A percentile compares a stretch with the other conserved stretches of the same genome.
phyloP scores from a whole-genome alignment of 2,888 invertebrate species.

The Drosophila ezoana region DNA sequence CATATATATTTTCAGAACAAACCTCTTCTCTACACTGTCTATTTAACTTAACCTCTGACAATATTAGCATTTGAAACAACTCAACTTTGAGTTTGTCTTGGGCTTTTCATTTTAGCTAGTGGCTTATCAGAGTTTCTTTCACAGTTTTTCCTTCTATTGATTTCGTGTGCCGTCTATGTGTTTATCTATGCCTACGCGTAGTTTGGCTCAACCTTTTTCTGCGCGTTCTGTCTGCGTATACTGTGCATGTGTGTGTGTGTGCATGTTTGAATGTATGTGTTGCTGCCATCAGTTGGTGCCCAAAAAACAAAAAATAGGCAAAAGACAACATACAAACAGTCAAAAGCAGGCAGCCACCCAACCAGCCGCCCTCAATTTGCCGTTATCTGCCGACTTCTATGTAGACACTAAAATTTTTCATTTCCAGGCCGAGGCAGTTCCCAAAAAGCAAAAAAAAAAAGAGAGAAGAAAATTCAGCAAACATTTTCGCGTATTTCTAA shows the following conservation, averaged over 20 bases:
- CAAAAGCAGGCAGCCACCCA: slow-evolving; percentile 63
- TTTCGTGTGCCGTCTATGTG: slow-evolving; percentile 47
- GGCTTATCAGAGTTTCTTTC: slow-evolving; percentile 35
- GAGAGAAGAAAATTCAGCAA: slow-evolving; percentile 61
- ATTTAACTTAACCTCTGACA: neutral
- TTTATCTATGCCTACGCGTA: slow-evolving; percentile 68
- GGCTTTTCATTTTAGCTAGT: neutral
- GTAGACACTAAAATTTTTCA: slow-evolving; percentile 79
- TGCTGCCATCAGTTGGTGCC: slow-evolving; percentile 51
- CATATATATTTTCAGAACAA: too few species aligned
- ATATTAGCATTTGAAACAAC: slow-evolving; percentile 15
- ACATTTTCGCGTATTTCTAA: slow-evolving; percentile 81
- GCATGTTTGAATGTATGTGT: slow-evolving; percentile 8
- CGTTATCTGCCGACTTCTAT: slow-evolving; percentile 73
- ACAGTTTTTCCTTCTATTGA: slow-evolving; percentile 38
- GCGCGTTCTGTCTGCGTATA: slow-evolving; percentile 33
- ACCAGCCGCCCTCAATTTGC: slow-evolving; percentile 18
- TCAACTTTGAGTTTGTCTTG: slow-evolving; percentile 3
- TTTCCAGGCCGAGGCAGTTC: slow-evolving; percentile 60
- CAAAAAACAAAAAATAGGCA: slow-evolving; percentile 37
- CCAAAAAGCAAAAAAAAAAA: slow-evolving; percentile 9
- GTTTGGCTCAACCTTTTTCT: slow-evolving; percentile 31
- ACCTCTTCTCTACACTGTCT: neutral
- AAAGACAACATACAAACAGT: slow-evolving; percentile 65
- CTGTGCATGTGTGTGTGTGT: slow-evolving; percentile 3